Evolutionary conservation across 2,113 vertebrate species (phyloP).

Genomic region (Dryoscopus gambensis): DNA sequence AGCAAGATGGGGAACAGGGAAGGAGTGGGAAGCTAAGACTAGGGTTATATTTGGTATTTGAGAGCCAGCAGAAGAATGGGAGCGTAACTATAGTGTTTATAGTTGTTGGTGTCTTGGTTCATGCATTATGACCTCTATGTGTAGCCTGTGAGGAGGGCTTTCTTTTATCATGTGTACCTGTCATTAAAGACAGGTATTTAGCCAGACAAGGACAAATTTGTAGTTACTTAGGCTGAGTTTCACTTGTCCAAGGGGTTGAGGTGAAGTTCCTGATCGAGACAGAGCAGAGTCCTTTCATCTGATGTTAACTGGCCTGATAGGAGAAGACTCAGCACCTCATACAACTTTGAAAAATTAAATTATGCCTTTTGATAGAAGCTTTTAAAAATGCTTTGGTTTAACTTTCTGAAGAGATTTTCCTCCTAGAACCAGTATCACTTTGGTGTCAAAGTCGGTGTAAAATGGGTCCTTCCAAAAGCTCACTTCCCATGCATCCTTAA

Average conservation of each 20-base stretch:
- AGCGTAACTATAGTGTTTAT: accelerated
- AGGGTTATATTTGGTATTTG: background rate
- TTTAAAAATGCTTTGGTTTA: background rate
- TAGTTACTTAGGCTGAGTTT: background rate
- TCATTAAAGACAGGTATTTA: background rate
- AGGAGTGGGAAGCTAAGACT: background rate
- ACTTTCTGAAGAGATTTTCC: background rate
- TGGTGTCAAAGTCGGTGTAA: background rate
- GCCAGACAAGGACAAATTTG: background rate
- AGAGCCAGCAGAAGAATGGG: background rate
- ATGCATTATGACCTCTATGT: background rate
- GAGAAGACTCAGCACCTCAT: background rate
- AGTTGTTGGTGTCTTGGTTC: background rate
- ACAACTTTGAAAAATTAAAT: background rate
- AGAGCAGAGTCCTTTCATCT: background rate
- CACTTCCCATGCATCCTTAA: background rate
- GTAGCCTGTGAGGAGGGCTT: background rate
- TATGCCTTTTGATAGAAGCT: background rate
- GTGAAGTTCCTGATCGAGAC: background rate
- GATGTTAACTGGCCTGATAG: background rate
- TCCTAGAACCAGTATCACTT: background rate
- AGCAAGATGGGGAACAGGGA: background rate
- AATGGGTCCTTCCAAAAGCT: background rate
- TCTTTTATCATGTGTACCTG: background rate
- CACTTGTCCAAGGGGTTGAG: background rate